Percentiles rank a stretch among this genome's conserved stretches.
phyloP scores from a whole-genome alignment of 2,888 invertebrate species.

The Dromius quadrimaculatus region DNA sequence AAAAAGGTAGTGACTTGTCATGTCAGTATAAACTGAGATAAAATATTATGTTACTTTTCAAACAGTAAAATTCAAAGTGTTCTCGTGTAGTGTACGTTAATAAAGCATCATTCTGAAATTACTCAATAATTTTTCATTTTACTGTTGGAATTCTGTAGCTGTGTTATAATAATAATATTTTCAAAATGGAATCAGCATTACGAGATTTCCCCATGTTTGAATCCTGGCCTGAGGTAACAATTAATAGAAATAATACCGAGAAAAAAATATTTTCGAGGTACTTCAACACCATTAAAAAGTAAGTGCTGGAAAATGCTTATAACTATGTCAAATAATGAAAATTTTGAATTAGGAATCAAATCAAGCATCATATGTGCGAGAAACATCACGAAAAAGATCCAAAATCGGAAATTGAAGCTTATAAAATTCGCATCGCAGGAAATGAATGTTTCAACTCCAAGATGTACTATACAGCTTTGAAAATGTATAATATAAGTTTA shows the following conservation, averaged over 20 bases:
- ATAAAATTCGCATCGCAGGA: not conserved
- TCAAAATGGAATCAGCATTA: not conserved
- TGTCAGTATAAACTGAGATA: too few species aligned
- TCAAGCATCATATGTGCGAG: not conserved
- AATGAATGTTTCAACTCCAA: not conserved
- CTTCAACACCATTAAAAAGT: conserved; percentile 7
- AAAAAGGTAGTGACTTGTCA: too few species aligned
- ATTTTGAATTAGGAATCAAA: conserved; percentile 7
- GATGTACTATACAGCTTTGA: not conserved
- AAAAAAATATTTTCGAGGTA: conserved; percentile 9
- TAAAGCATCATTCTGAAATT: too few species aligned
- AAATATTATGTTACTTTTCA: too few species aligned
- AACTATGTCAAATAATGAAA: not conserved
- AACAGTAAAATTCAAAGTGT: too few species aligned
- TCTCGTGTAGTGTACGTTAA: too few species aligned
- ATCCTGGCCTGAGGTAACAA: not conserved
- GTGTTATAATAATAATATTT: too few species aligned
- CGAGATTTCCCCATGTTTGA: not conserved
- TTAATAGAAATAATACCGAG: conserved; percentile 30
- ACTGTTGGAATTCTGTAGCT: too few species aligned
- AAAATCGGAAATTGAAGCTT: not conserved
- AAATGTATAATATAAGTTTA: conserved; percentile 72
- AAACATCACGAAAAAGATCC: not conserved
- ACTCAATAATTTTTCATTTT: not conserved
- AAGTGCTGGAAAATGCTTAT: conserved; percentile 6